Base-by-base conservation (phyloP, 2,113 vertebrate species). In the Pogonocichla stellata region DNA sequence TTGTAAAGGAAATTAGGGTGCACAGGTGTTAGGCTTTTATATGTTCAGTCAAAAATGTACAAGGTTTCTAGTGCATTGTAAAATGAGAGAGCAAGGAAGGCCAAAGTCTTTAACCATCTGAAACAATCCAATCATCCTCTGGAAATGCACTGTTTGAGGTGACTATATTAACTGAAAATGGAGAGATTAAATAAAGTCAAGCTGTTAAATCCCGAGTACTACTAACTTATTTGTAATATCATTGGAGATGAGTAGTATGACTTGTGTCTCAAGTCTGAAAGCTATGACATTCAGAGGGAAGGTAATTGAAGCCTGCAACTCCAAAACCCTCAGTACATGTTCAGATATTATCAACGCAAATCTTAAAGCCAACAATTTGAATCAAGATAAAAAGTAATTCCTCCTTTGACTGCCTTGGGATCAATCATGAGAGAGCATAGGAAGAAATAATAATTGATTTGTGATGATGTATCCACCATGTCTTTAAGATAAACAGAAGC, bases 311-410 rank as follows among this genome's bases (percentile, higher is more conserved):
- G 33, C 50, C 62, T 91, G 78, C 80, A n/a, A 19, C 78, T 85
- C 74, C 50, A 92, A 89, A 92, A 84, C 73, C 70, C 31, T 45
- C 1, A 1, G 48, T 79, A 69, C 19, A 5, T 26, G 42, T 77
- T 85, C 77, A 65, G 70, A 45, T 91, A 53, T 31, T 78, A 88
- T 78, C 86, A n/a, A 91, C 60, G 92, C 75, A 96, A 97, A 97
- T 92, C 92, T 86, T 91, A 82, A 19, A 78, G 50, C n/a, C 10
- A 72, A 28, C 0, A 0, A 50, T 95, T 93, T 93, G 57, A 80
- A 97, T 95, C 53, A 42, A 75, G 77, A 72, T 81, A 71, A 89
- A 86, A 94, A 80, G 42, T 60, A 77, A 67, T 86, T 80, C 34
- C 56, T 91, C 38, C 53, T 80, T 91, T 34, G 53, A 29, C 70